Percentiles rank a stretch among this genome's conserved stretches.
Conservation (phyloP, 2,113 vertebrate genomes). For the Engraulis encrasicolus region DNA sequence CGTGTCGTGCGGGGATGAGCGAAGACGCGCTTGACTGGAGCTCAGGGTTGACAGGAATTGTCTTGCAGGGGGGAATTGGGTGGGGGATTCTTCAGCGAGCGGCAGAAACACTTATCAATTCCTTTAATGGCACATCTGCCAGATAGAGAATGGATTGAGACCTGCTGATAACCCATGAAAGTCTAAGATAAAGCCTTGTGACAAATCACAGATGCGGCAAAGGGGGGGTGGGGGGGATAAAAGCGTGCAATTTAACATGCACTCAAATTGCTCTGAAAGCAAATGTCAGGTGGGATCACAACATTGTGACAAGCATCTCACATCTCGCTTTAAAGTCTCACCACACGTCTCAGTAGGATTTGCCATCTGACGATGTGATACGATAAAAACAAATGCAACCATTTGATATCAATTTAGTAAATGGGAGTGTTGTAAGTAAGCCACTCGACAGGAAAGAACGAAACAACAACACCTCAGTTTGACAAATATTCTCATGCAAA, state of each 20-base stretch:
- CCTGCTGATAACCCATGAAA: conserved; percentile 34
- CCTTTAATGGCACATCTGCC: conserved; percentile 2
- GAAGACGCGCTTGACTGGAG: neutral
- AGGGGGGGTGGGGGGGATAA: too few relatives aligned
- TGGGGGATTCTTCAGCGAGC: neutral
- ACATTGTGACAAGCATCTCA: conserved; percentile 31
- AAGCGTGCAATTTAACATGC: conserved; percentile 30
- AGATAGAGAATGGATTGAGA: conserved; percentile 21
- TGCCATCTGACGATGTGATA: neutral
- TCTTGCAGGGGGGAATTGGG: neutral
- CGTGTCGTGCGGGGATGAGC: neutral
- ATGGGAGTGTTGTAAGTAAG: conserved; percentile 6
- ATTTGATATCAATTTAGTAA: conserved; percentile 31
- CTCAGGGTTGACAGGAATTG: neutral
- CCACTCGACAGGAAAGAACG: neutral
- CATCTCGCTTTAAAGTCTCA: conserved; percentile 1
- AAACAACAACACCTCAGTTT: neutral
- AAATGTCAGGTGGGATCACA: conserved; percentile 38
- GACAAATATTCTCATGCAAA: neutral
- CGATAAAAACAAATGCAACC: conserved; percentile 21
- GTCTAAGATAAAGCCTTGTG: neutral
- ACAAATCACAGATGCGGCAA: neutral
- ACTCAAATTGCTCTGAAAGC: conserved; percentile 30
- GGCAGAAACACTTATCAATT: conserved; percentile 21
- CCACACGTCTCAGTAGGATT: neutral